These are phyloP conservation scores for Arenicola marina DNA, from an alignment of 2,888 invertebrate genomes.

Conservation along the genomic window DNA sequence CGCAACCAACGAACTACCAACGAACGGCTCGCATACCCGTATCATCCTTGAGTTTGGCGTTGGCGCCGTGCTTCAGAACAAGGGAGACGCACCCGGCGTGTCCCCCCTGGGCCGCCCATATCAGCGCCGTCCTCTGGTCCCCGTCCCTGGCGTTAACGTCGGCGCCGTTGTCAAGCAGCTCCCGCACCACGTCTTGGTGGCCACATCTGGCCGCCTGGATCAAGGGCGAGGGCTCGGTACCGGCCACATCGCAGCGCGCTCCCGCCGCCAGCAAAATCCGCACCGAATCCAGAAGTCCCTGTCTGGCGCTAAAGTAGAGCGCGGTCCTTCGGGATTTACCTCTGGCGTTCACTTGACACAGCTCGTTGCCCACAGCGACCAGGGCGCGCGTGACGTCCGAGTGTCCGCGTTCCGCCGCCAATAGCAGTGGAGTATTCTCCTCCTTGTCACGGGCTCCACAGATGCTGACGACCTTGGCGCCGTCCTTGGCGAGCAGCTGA, in stretches of 20 bases:
- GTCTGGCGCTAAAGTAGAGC: slow-evolving; percentile 12
- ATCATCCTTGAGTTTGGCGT: slow-evolving; percentile 10
- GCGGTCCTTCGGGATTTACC: background rate
- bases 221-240: slow-evolving; percentile 15
- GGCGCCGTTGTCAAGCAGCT: slow-evolving; percentile 17
- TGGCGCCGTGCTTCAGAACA: slow-evolving; percentile 17
- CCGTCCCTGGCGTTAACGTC: slow-evolving; percentile 11
- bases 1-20: no score
- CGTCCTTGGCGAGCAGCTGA: slow-evolving; percentile 10
- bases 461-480: no score
- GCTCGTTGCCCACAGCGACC: slow-evolving; percentile 2
- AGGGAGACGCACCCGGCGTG: slow-evolving; percentile 4
- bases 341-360: background rate
- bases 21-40: slow-evolving; percentile 3
- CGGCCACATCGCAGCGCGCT: slow-evolving; percentile 16
- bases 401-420: slow-evolving; percentile 16
- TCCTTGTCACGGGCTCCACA: no score
- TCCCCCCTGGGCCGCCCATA: slow-evolving; percentile 25
- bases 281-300: slow-evolving; percentile 6
- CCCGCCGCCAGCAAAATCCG: slow-evolving; percentile 10
- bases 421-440: slow-evolving; percentile 11
- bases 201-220: slow-evolving; percentile 23
- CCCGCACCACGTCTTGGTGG: slow-evolving; percentile 15
- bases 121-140: slow-evolving; percentile 17
- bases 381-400: slow-evolving; percentile 1